Evolutionary conservation across 2,888 invertebrate genomes (phyloP).

Genomic region (Ferdinandea cuprea): DNA sequence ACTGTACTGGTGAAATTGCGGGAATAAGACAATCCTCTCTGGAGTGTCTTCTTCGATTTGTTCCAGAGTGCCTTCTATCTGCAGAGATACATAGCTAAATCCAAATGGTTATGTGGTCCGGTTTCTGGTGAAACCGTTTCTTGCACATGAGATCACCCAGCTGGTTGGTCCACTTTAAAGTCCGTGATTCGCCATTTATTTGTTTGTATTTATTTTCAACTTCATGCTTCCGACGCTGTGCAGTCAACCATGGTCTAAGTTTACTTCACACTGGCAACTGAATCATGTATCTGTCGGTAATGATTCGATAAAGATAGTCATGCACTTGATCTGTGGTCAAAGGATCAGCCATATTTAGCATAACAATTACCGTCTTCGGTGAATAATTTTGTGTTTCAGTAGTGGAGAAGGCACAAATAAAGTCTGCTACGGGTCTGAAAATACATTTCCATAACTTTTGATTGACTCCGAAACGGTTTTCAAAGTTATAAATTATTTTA

Average conservation of each 20-base stretch:
- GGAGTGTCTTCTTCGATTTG: conserved; percentile 92
- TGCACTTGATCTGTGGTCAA: conserved; percentile 92
- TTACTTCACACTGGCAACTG: conserved; percentile 94
- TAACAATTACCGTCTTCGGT: conserved; percentile 94
- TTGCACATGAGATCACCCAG: conserved; percentile 93
- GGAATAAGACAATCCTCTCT: conserved; percentile 93
- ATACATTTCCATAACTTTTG: conserved; percentile 38
- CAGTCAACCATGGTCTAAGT: conserved; percentile 95
- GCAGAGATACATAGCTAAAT: conserved; percentile 95
- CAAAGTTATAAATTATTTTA: neutral
- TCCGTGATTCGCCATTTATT: conserved; percentile 98
- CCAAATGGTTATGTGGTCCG: conserved; percentile 96
- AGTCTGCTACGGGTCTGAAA: conserved; percentile 34
- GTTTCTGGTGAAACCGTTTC: conserved; percentile 89
- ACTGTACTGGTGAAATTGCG: conserved; percentile 98
- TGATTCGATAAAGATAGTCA: conserved; percentile 93
- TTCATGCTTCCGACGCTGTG: conserved; percentile 91
- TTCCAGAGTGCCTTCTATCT: conserved; percentile 91
- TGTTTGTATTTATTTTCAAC: conserved; percentile 95
- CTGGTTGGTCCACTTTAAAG: conserved; percentile 94
- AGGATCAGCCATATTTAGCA: conserved; percentile 99
- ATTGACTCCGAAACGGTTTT: conserved; percentile 1
- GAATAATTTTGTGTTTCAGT: conserved; percentile 77
- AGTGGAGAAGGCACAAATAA: conserved; percentile 43
- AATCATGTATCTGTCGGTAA: conserved; percentile 98